These are phyloP conservation scores for Labrus mixtus DNA, from an alignment of 2,113 vertebrate species.

Conservation along the genomic window DNA sequence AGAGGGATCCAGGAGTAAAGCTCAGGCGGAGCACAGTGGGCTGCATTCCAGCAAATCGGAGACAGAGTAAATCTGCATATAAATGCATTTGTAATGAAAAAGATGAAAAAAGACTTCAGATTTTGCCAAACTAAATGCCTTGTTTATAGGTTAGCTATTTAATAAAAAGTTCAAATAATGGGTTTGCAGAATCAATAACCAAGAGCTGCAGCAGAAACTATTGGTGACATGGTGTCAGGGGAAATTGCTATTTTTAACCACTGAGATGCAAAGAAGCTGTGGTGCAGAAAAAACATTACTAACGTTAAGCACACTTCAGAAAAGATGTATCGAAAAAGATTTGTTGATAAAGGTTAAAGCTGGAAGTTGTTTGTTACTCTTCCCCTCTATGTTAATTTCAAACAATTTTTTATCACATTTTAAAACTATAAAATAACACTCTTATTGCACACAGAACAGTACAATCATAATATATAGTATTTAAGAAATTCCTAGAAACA, in stretches of 20 bases:
- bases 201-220: too few species aligned
- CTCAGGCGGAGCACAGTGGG: constrained; percentile 19
- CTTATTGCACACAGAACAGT: too few species aligned
- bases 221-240: too few species aligned
- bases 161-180: neutral
- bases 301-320: neutral
- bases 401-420: too few species aligned
- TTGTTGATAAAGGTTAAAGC: too few species aligned
- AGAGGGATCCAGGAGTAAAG: constrained; percentile 57
- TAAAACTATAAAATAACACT: too few species aligned
- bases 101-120: neutral
- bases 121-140: neutral
- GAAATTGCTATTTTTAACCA: neutral
- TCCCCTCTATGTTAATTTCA: too few species aligned
- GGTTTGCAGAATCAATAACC: neutral
- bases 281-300: rapidly evolving
- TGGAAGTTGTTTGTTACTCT: too few species aligned
- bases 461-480: too few species aligned
- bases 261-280: neutral
- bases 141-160: neutral
- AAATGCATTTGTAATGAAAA: constrained; percentile 24
- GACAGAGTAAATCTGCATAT: constrained; percentile 49
- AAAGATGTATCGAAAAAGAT: too few species aligned
- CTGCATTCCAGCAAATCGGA: constrained; percentile 49
- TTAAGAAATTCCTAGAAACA: too few species aligned